Evolutionary conservation across 2,113 vertebrate genomes (phyloP).

Genomic region (Ochotona princeps): DNA sequence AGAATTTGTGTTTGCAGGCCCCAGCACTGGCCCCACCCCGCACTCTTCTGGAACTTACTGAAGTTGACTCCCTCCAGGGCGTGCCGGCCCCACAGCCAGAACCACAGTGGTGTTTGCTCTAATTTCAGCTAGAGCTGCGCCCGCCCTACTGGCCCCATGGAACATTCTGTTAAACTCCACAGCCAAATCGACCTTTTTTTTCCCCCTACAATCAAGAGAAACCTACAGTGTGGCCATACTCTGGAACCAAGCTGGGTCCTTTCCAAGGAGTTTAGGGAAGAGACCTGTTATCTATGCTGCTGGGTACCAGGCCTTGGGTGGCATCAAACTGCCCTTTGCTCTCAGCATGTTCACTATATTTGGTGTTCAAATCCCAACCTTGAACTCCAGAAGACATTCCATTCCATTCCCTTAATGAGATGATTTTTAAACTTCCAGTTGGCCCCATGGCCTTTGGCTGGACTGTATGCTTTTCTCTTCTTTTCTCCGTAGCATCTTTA

Average conservation of each 20-base stretch:
- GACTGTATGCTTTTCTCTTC: background rate
- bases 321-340: background rate
- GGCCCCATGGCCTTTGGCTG: background rate
- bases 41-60: constrained; percentile 51
- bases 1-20: constrained; percentile 7
- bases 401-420: background rate
- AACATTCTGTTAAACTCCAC: background rate
- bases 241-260: background rate
- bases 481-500: background rate
- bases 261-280: constrained; percentile 10
- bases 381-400: background rate
- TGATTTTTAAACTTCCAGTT: background rate
- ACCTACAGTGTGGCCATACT: background rate
- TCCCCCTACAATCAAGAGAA: background rate
- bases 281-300: background rate
- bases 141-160: background rate
- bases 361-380: background rate
- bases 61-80: background rate
- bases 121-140: constrained; percentile 46
- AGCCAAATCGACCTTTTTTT: constrained; percentile 6
- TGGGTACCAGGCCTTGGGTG: background rate
- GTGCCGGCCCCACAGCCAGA: constrained; percentile 16
- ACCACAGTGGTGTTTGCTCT: constrained; percentile 47
- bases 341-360: background rate
- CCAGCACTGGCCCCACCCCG: background rate